These are phyloP conservation scores for Cherax quadricarinatus DNA, from an alignment of 1,140 invertebrate genomes.

Conservation along the genomic window DNA sequence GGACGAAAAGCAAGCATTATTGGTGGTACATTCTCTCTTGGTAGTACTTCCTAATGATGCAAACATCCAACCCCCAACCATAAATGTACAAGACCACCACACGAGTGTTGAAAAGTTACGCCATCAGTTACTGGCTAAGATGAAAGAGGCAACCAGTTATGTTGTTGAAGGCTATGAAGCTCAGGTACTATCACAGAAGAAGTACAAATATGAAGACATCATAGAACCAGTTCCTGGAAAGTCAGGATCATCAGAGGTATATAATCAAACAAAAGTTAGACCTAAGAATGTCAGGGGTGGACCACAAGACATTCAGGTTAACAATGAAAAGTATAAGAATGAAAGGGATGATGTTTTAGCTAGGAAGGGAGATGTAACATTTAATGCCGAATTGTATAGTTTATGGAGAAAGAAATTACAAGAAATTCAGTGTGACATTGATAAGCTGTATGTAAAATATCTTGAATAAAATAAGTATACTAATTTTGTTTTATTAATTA, in stretches of 20 bases:
- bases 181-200: slow-evolving; percentile 4
- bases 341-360: slow-evolving; percentile 44
- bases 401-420: slow-evolving; percentile 43
- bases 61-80: slow-evolving; percentile 1
- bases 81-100: neutral
- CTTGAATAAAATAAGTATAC: slow-evolving; percentile 32
- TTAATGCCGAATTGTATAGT: slow-evolving; percentile 32
- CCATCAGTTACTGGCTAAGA: slow-evolving; percentile 34
- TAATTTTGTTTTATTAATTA: neutral
- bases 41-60: slow-evolving; percentile 39
- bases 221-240: neutral
- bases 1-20: slow-evolving; percentile 35
- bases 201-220: neutral
- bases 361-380: slow-evolving; percentile 35
- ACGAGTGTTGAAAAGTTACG: slow-evolving; percentile 8
- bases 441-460: slow-evolving; percentile 47
- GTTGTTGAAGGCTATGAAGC: slow-evolving; percentile 26
- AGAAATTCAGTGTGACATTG: slow-evolving; percentile 28
- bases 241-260: neutral
- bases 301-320: neutral
- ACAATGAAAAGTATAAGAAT: neutral
- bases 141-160: slow-evolving; percentile 27
- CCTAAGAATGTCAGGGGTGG: neutral
- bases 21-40: slow-evolving; percentile 48
- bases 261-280: neutral